Evolutionary conservation across 2,888 invertebrate species (phyloP).

Genomic region (Charanyca ferruginea): DNA sequence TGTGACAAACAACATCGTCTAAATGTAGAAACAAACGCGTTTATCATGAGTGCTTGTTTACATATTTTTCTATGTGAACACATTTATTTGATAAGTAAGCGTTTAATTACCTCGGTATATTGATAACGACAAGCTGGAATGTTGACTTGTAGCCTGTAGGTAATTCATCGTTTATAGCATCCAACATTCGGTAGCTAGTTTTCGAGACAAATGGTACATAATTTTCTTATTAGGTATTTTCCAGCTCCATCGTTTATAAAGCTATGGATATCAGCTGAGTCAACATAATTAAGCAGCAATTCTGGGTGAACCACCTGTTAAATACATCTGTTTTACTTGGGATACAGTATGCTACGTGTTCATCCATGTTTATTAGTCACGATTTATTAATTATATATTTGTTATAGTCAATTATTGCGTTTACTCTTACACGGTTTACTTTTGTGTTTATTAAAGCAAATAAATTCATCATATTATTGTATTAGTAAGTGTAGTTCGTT

Average conservation of each 20-base stretch:
- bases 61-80: conserved; percentile 55
- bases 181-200: conserved; percentile 29
- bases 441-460: background rate
- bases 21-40: conserved; percentile 43
- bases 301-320: conserved; percentile 29
- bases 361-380: background rate
- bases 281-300: conserved; percentile 7
- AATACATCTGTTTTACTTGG: conserved; percentile 13
- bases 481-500: conserved; percentile 2
- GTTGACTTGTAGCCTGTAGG: conserved; percentile 37
- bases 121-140: conserved; percentile 67
- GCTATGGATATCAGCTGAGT: conserved; percentile 1
- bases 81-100: conserved; percentile 70
- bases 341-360: background rate
- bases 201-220: conserved; percentile 29
- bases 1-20: conserved; percentile 37
- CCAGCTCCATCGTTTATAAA: conserved; percentile 7
- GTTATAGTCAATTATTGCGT: background rate
- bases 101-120: conserved; percentile 70
- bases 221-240: conserved; percentile 14
- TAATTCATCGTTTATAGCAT: conserved; percentile 31
- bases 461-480: conserved; percentile 1
- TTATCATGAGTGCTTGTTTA: conserved; percentile 63
- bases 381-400: background rate
- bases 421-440: background rate